Conservation (phyloP, 2,113 vertebrate genomes). For the Actinemys pallida region DNA sequence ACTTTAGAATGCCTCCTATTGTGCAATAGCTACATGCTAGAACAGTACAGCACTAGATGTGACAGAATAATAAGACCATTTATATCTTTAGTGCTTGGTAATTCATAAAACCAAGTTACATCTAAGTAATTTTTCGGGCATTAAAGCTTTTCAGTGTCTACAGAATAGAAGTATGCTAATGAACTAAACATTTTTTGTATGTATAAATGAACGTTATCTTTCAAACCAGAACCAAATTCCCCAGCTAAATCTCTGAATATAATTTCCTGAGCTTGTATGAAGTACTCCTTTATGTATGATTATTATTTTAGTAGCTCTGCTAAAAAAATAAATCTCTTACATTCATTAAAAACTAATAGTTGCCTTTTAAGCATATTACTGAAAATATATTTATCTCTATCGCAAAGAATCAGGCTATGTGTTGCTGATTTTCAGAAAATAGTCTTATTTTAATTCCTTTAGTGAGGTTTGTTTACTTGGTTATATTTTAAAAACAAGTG, state of each 20-base stretch:
- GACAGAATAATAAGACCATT: constrained; percentile 69
- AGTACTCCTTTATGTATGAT: constrained; percentile 62
- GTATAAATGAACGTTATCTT: constrained; percentile 78
- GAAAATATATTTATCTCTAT: constrained; percentile 51
- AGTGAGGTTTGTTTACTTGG: constrained; percentile 42
- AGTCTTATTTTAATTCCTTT: neutral
- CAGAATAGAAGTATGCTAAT: constrained; percentile 78
- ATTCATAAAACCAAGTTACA: constrained; percentile 73
- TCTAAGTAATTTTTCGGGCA: constrained; percentile 65
- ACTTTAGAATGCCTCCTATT: constrained; percentile 48
- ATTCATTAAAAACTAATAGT: constrained; percentile 74
- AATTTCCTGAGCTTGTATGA: constrained; percentile 71
- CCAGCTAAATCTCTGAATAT: constrained; percentile 71
- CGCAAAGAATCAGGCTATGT: constrained; percentile 49
- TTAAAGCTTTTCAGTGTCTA: constrained; percentile 71
- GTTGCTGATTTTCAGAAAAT: constrained; percentile 48
- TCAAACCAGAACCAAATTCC: constrained; percentile 80
- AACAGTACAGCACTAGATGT: constrained; percentile 9
- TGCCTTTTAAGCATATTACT: constrained; percentile 66
- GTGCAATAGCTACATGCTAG: constrained; percentile 39
- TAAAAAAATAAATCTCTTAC: constrained; percentile 65
- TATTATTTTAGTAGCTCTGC: constrained; percentile 71
- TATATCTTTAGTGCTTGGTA: constrained; percentile 63
- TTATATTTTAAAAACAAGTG: constrained; percentile 23
- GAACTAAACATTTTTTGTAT: constrained; percentile 63